These are phyloP conservation scores for Cephus cinctus DNA, from an alignment of 1,140 invertebrate species.

Conservation along the genomic window DNA sequence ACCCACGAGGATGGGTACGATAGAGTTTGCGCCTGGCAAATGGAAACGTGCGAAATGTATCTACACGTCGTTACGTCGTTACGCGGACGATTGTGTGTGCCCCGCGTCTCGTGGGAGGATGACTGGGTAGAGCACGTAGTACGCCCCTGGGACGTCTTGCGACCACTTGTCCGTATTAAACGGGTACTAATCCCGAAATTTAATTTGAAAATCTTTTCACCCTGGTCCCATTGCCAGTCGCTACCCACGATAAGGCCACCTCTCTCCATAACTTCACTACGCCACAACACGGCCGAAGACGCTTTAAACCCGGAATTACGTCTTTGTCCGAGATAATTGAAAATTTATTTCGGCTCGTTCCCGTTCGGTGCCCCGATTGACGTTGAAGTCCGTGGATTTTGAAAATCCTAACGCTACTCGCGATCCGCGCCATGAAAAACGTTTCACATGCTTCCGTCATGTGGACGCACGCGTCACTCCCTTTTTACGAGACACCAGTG, in stretches of 20 bases:
- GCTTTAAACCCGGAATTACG: conserved; percentile 51
- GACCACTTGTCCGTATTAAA: conserved; percentile 56
- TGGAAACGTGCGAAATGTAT: conserved; percentile 44
- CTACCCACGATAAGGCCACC: background rate
- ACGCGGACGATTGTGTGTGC: conserved; percentile 24
- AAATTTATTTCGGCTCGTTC: conserved; percentile 46
- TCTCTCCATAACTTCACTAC: background rate
- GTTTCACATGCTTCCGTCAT: background rate
- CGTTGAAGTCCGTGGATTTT: too few species aligned
- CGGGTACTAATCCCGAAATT: conserved; percentile 56
- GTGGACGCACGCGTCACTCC: conserved; percentile 3
- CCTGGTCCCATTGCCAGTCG: background rate
- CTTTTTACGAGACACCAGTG: conserved; percentile 5
- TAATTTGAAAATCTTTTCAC: conserved; percentile 58
- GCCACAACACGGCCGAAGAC: conserved; percentile 23
- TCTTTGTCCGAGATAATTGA: conserved; percentile 53
- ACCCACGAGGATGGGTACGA: too few species aligned
- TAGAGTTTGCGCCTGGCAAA: conserved; percentile 42
- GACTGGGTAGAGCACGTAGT: conserved; percentile 35
- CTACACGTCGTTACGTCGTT: conserved; percentile 31
- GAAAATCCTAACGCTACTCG: too few species aligned
- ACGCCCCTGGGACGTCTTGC: conserved; percentile 52
- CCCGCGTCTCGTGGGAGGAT: conserved; percentile 37
- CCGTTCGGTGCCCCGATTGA: background rate
- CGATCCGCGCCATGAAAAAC: too few species aligned